A percentile compares a stretch with the other conserved stretches of the same genome.
phyloP scores from a whole-genome alignment of 1,140 invertebrate genomes.

The Conus betulinus region DNA sequence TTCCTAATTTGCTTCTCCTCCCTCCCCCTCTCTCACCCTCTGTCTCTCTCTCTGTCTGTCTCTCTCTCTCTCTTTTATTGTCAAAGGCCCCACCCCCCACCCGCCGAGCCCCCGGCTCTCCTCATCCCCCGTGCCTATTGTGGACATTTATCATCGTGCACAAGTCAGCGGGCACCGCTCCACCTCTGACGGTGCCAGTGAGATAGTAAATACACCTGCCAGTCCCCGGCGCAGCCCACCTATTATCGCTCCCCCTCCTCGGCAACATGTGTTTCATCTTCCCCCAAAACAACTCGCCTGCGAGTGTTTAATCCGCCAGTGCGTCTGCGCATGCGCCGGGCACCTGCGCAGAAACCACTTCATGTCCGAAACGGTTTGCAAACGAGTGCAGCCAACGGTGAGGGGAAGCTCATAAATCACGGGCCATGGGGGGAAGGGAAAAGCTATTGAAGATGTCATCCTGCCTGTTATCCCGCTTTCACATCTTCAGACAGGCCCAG shows the following conservation, averaged over 20 bases:
- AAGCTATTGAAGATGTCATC: slow-evolving; percentile 36
- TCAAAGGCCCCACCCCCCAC: background rate
- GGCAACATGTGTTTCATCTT: slow-evolving; percentile 32
- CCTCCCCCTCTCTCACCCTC: slow-evolving; percentile 11
- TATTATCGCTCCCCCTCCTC: slow-evolving; percentile 4
- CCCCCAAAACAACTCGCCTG: slow-evolving; percentile 14
- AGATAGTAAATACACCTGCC: slow-evolving; percentile 25
- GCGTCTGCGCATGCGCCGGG: slow-evolving; percentile 21
- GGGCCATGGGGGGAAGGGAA: slow-evolving; percentile 17
- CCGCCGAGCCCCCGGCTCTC: background rate
- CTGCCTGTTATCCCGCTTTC: slow-evolving; percentile 20
- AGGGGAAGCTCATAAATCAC: slow-evolving; percentile 25
- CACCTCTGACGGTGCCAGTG: background rate
- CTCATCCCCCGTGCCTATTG: background rate
- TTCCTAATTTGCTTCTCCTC: background rate
- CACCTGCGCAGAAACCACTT: slow-evolving; percentile 35
- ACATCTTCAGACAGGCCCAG: slow-evolving; percentile 25
- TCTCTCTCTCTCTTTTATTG: slow-evolving; percentile 12
- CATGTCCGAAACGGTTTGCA: slow-evolving; percentile 22
- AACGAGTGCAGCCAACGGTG: slow-evolving; percentile 14
- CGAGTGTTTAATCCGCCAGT: background rate
- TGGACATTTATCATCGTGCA: slow-evolving; percentile 10
- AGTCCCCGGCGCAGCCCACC: background rate
- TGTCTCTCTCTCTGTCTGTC: slow-evolving; percentile 18
- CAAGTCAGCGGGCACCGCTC: background rate